phyloP scores from a whole-genome alignment of 2,888 invertebrate genomes.

The Euplexia lucipara region DNA sequence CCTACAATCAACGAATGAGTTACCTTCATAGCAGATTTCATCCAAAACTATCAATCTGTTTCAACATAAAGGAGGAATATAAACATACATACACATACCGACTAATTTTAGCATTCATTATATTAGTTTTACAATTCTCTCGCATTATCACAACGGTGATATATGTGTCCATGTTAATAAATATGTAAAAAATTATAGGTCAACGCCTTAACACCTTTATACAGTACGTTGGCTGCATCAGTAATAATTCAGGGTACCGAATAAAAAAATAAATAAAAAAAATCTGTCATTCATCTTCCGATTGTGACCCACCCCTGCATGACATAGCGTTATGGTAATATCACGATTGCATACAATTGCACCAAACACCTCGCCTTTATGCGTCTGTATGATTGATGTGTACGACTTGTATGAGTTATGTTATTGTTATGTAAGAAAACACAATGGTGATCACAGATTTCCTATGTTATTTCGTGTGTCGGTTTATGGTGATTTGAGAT shows the following conservation, averaged over 20 bases:
- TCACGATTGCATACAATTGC: conserved; percentile 52
- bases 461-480: conserved; percentile 48
- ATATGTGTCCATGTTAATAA: too few species aligned
- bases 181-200: too few species aligned
- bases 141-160: too few species aligned
- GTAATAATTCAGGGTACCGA: not conserved
- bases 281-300: conserved; percentile 21
- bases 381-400: conserved; percentile 47
- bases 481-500: conserved; percentile 39
- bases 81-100: too few species aligned
- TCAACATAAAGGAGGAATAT: too few species aligned
- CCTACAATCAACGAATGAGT: too few species aligned
- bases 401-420: conserved; percentile 37
- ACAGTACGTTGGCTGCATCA: conserved; percentile 1
- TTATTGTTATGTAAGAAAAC: conserved; percentile 48
- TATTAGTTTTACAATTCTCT: too few species aligned
- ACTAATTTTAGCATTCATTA: too few species aligned
- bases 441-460: conserved; percentile 50
- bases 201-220: too few species aligned
- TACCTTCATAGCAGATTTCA: too few species aligned
- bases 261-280: conserved; percentile 5
- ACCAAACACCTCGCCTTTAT: conserved; percentile 32
- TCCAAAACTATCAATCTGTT: too few species aligned
- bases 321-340: conserved; percentile 56
- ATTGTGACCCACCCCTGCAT: conserved; percentile 33